phyloP scores from a whole-genome alignment of 1,140 invertebrate species.

The Cephus cinctus region DNA sequence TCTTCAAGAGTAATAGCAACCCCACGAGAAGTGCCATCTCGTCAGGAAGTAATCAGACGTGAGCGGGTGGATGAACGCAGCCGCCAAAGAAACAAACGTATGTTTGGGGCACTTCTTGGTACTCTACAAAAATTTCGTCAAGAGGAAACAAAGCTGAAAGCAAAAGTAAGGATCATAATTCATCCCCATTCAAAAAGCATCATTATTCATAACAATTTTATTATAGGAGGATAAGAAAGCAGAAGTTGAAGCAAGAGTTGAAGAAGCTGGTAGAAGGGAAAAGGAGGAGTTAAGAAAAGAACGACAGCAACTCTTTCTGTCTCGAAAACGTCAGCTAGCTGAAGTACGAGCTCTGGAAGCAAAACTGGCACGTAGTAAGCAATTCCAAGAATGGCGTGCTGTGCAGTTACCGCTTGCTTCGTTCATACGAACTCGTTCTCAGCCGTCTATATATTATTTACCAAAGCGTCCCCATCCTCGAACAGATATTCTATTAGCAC shows the following conservation, averaged over 20 bases:
- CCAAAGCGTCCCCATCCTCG: constrained; percentile 71
- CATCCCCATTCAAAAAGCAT: not conserved
- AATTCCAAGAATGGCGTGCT: constrained; percentile 86
- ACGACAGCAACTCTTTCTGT: constrained; percentile 80
- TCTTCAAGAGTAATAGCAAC: constrained; percentile 64
- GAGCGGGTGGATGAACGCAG: constrained; percentile 83
- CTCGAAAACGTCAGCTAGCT: constrained; percentile 82
- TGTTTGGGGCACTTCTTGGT: constrained; percentile 93
- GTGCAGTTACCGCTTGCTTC: constrained; percentile 74
- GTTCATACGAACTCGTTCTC: constrained; percentile 85
- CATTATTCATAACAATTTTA: constrained; percentile 16
- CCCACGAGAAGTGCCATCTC: constrained; percentile 65
- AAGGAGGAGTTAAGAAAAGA: constrained; percentile 83
- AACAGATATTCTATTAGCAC: constrained; percentile 58
- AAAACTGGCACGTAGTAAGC: constrained; percentile 84
- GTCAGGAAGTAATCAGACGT: constrained; percentile 77
- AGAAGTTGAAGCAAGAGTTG: constrained; percentile 90
- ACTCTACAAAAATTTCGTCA: constrained; percentile 94
- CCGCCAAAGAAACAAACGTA: constrained; percentile 83
- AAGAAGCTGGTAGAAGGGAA: constrained; percentile 85
- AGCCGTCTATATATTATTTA: constrained; percentile 85
- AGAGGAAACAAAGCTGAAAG: constrained; percentile 87
- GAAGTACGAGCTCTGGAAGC: constrained; percentile 88
- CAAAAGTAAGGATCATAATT: constrained; percentile 59
- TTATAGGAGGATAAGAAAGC: constrained; percentile 77